Evolutionary conservation across 2,113 vertebrate genomes (phyloP).

Genomic region (Callithrix jacchus): DNA sequence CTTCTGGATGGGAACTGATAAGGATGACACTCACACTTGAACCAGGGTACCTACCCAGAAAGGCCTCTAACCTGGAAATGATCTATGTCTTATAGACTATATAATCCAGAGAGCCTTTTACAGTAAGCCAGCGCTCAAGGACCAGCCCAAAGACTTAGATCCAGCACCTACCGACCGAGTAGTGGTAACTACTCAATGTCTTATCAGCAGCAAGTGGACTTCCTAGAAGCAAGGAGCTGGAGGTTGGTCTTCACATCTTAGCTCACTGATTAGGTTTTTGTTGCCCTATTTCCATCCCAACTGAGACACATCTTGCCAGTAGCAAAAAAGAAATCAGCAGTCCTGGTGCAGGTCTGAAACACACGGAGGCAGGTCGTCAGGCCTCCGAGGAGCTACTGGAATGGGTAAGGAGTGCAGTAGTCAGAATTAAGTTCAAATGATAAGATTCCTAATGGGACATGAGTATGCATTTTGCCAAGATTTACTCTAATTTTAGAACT

Average conservation of each 20-base stretch:
- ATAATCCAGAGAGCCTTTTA: background rate
- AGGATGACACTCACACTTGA: background rate
- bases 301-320: constrained; percentile 33
- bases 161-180: background rate
- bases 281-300: constrained; percentile 37
- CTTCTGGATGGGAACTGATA: background rate
- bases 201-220: background rate
- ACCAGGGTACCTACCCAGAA: background rate
- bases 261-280: background rate
- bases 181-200: background rate
- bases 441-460: constrained; percentile 69
- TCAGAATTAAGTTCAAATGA: constrained; percentile 64
- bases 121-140: background rate
- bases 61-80: background rate
- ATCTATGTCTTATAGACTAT: background rate
- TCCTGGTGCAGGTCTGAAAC: constrained; percentile 20
- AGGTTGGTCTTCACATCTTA: background rate
- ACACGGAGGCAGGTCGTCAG: background rate
- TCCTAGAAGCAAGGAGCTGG: background rate
- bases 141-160: background rate
- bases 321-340: constrained; percentile 9
- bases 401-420: constrained; percentile 42
- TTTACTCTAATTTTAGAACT: constrained; percentile 78
- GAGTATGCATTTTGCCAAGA: constrained; percentile 73
- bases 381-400: constrained; percentile 70